Evolutionary conservation across 2,888 invertebrate species (phyloP).

Genomic region (Disparrhopalites patrizii): DNA sequence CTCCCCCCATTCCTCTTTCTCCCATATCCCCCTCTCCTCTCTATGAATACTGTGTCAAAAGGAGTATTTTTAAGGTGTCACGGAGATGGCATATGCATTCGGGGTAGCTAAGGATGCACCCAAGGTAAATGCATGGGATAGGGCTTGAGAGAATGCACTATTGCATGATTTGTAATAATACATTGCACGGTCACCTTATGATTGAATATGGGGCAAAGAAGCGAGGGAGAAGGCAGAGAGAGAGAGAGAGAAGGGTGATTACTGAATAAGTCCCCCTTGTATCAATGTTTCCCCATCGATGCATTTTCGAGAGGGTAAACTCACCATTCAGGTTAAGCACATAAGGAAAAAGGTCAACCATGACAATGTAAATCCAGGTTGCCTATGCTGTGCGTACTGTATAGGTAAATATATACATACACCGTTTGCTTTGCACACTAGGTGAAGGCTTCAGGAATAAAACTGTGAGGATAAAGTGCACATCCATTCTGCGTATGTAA

Average conservation of each 20-base stretch:
- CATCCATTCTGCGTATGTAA: too few species aligned
- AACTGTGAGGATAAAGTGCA: too few species aligned
- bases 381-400: too few species aligned
- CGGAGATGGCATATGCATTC: background rate
- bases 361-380: too few species aligned
- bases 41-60: too few species aligned
- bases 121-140: background rate
- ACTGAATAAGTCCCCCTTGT: slow-evolving; percentile 2
- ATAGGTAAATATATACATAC: background rate
- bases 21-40: too few species aligned
- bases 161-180: background rate
- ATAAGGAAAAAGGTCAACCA: slow-evolving; percentile 3
- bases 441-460: too few species aligned
- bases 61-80: too few species aligned
- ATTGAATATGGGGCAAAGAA: slow-evolving; percentile 11
- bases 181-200: background rate
- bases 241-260: too few species aligned
- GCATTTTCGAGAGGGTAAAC: slow-evolving; percentile 11
- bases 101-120: background rate
- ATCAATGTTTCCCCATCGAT: slow-evolving; percentile 20
- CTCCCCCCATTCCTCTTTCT: too few species aligned
- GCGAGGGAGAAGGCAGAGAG: too few species aligned
- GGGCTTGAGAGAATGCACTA: background rate
- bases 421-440: background rate
- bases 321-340: background rate